Evolutionary conservation across 2,113 vertebrate species (phyloP), one percentile per base, ranked within the genome.

Genomic region (Pipra filicauda): DNA sequence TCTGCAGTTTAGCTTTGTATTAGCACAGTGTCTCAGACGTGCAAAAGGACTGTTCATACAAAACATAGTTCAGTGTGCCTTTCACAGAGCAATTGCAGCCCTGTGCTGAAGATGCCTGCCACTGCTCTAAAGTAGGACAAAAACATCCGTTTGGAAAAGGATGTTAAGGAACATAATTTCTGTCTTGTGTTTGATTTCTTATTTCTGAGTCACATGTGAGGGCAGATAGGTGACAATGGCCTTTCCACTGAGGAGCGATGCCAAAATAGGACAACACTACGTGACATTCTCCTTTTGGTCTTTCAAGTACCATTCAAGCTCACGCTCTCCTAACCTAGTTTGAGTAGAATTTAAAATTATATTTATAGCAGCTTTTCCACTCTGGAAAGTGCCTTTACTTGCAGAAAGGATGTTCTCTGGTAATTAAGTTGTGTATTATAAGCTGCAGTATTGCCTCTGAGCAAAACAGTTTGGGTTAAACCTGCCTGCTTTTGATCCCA

Each of bases 351-450:
- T 83, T 88, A 85, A 48, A 94, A 67, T 54, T 77, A 5, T 74
- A 85, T 97, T 92, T 86, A 82, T 44, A 91, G 67, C 55, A 77
- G 90, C 19, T 91, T 89, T 94, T 96, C 66, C 20, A 33, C 35
- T 48, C 64, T 31, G 79, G 72, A 95, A 94, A 88, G 52, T 90
- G 82, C 43, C 55, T 93, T 90, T 69, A 51, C 59, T 93, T 86
- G 72, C 67, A 89, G 67, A 91, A 94, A 91, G 51, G 0, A 66
- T 39, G 20, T 86, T 95, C 82, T 95, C 37, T 62, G 58, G 48
- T 74, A 93, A 91, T 94, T 74, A 94, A 91, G 6, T 73, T 77
- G 58, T 70, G 26, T 77, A 85, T 90, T 93, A 67, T 46, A 90
- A 90, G 11, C 35, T 52, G 49, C 69, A 92, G 48, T 26, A 66